Evolutionary conservation across 2,888 invertebrate genomes (phyloP), one percentile per base, ranked within the genome.

Genomic region (Agrypnus murinus): DNA sequence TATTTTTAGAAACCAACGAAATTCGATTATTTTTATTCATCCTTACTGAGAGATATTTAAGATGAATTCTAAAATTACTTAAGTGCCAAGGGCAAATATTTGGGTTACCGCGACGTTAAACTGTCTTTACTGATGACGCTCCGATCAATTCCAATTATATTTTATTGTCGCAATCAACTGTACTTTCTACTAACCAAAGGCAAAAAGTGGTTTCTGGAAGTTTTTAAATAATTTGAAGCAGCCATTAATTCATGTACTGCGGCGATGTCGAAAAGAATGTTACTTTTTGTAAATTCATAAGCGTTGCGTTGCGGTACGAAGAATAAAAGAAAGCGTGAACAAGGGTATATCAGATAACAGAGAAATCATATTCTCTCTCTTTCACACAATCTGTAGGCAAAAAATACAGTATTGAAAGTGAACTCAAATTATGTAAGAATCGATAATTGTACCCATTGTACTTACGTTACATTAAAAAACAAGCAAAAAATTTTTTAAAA

Each of bases 21-120:
- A 25, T 25, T 25, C 25, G 2, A 25, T 2, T 25, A 25, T 25
- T 25, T 25, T 25, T 25, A 5, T 25, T 25, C 25, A 25, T 25
- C 5, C 25, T 25, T 25, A 25, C 25, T 3, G 25, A 25, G 4
- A 34, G 10, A 36, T 12, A 36, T 55, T 32, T 53, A 34, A 12
- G 25, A 7, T 10, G 31, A 58, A 43, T 58, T 43, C 58, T 58
- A 58, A 58, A 58, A 58, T 58, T 58, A 36, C 19, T 43, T 1
- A 43, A 58, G 38, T 43, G 58, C 43, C 58, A 58, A 58, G 58
- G 58, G 58, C 58, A 58, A 43, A 43, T 58, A 58, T 58, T 58
- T 58, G 43, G 58, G 58, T 58, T 58, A 43, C 25, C 40, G 31
- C 25, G 58, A 43, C 43, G 40, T 57, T 19, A 19, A 40, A 32